Percentiles rank a stretch among this genome's conserved stretches.
These are phyloP conservation scores for Paratrypauchen microcephalus DNA, from an alignment of 2,797 vertebrate species.

Conservation along the genomic window DNA sequence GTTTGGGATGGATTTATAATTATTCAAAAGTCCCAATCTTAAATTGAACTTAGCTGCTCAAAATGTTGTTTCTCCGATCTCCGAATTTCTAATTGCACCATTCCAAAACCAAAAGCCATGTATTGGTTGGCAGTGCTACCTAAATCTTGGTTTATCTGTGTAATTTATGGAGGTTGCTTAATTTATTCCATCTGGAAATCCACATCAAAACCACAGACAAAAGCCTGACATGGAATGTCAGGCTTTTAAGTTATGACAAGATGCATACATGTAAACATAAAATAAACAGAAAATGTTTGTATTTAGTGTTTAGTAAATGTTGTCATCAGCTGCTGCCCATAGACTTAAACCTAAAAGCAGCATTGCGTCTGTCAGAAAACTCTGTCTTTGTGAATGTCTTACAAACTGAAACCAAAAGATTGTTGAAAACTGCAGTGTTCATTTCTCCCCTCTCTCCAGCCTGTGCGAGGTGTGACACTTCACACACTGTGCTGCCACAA, in stretches of 20 bases:
- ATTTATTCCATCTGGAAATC: background rate
- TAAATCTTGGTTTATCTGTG: background rate
- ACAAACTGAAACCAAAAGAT: background rate
- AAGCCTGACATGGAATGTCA: background rate
- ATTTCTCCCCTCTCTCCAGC: background rate
- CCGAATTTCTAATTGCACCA: background rate
- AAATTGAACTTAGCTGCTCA: background rate
- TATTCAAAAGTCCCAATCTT: background rate
- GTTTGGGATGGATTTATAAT: background rate
- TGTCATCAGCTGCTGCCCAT: background rate
- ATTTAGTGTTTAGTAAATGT: too few relatives aligned
- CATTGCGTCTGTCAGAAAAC: background rate
- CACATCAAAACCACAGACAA: background rate
- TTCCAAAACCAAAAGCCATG: background rate
- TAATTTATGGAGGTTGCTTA: background rate
- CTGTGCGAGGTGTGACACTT: slow-evolving; percentile 16
- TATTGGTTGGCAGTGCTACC: background rate
- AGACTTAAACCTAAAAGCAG: background rate
- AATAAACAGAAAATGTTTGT: background rate
- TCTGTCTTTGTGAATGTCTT: background rate
- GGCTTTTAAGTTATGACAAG: background rate
- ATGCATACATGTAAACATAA: background rate
- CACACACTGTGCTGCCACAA: slow-evolving; percentile 22
- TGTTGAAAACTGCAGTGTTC: too few relatives aligned
- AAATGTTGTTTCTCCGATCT: too few relatives aligned